These are phyloP conservation scores for Pachyramphus minor DNA, from an alignment of 2,113 vertebrate species.

Conservation along the genomic window DNA sequence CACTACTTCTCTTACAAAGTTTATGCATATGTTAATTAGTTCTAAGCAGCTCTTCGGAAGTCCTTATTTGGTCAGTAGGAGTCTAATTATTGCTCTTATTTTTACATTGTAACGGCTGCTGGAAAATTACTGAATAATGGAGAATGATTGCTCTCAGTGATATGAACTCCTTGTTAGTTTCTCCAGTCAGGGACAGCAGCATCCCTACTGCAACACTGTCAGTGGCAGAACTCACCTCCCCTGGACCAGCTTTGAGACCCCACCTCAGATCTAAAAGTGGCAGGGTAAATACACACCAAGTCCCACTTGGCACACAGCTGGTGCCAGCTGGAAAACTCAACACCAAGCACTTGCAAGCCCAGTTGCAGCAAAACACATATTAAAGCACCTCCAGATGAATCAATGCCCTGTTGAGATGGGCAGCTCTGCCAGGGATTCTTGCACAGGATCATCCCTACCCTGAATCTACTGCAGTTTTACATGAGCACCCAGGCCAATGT, in stretches of 20 bases:
- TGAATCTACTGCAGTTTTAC: background rate
- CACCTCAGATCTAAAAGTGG: background rate
- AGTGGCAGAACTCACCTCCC: background rate
- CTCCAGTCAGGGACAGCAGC: background rate
- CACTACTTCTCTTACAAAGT: background rate
- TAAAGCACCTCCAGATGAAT: background rate
- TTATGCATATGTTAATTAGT: background rate
- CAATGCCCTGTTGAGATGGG: background rate
- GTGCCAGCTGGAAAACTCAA: background rate
- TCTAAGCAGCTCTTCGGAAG: background rate
- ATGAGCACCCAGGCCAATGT: fast-evolving
- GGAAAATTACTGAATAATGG: background rate
- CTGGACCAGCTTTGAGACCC: background rate
- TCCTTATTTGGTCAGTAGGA: background rate
- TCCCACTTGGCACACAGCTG: background rate
- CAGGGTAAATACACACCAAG: fast-evolving
- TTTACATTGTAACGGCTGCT: background rate
- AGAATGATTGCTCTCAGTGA: background rate
- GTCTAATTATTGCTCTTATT: background rate
- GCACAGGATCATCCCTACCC: too few species aligned
- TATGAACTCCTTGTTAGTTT: background rate
- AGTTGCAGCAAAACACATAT: background rate
- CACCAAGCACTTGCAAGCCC: background rate
- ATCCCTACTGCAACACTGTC: background rate
- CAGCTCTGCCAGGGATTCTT: background rate